phyloP scores from a whole-genome alignment of 2,797 vertebrate genomes.

The Lophotriccus pileatus region DNA sequence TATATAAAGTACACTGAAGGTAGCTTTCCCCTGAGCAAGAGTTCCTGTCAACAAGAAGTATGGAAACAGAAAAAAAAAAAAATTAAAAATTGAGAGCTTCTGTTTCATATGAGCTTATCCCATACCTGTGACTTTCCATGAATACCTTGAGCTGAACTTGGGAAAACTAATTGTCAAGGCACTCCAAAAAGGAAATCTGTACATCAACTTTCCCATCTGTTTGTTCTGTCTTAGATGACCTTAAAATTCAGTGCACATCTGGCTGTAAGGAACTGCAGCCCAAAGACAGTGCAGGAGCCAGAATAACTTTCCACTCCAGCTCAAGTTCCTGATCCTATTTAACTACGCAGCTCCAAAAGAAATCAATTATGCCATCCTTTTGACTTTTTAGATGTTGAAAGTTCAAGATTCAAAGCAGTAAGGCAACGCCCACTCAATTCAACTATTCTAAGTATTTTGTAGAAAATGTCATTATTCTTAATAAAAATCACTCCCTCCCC shows the following conservation, averaged over 20 bases:
- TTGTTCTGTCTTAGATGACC: neutral
- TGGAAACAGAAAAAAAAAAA: neutral
- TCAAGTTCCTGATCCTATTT: neutral
- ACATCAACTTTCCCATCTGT: neutral
- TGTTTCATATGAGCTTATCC: neutral
- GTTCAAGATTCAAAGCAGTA: neutral
- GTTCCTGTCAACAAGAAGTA: neutral
- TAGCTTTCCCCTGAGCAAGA: neutral
- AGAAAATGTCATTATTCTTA: neutral
- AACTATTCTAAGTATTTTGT: neutral
- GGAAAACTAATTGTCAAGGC: neutral
- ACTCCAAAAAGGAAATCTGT: neutral
- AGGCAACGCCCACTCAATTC: neutral
- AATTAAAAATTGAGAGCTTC: neutral
- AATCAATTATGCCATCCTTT: neutral
- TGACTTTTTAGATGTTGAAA: neutral
- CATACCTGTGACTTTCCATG: neutral
- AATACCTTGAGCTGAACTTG: neutral
- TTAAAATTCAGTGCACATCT: neutral
- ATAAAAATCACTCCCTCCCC: neutral
- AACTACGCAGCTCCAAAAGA: neutral
- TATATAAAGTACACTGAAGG: neutral
- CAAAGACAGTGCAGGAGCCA: neutral
- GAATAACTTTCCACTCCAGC: neutral
- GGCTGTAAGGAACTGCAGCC: neutral